Conservation (phyloP, 2,888 invertebrate species). For the Cistogaster globosa region DNA sequence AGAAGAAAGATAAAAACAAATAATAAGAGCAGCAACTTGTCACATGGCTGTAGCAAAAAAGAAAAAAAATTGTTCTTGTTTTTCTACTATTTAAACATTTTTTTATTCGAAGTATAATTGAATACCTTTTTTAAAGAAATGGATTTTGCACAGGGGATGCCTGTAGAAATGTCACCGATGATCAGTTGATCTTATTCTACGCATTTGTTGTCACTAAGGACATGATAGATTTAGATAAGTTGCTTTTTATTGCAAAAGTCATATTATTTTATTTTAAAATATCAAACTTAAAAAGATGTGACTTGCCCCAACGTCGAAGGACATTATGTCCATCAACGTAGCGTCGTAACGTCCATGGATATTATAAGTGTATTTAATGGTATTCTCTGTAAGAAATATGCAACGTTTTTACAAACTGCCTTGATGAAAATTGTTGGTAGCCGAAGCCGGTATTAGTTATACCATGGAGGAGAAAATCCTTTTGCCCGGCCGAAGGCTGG, state of each 20-base stretch:
- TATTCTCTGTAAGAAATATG: too few species aligned
- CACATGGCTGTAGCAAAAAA: conserved; percentile 10
- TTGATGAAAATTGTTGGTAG: too few species aligned
- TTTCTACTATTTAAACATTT: conserved; percentile 38
- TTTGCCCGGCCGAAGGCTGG: too few species aligned
- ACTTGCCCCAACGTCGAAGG: too few species aligned
- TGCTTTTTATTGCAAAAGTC: neutral
- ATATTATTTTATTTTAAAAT: neutral
- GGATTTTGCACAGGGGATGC: neutral
- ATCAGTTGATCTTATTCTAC: conserved; percentile 5
- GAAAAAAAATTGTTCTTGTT: neutral
- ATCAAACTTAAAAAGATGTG: too few species aligned
- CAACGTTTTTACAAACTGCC: too few species aligned
- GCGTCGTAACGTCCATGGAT: too few species aligned
- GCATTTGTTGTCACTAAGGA: neutral
- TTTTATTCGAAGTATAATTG: conserved; percentile 59
- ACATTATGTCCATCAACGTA: too few species aligned
- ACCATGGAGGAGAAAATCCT: too few species aligned
- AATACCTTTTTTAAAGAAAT: conserved; percentile 23
- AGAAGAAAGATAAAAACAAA: neutral
- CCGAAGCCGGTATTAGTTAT: too few species aligned
- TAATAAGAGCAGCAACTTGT: conserved; percentile 32
- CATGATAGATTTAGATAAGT: conserved; percentile 16
- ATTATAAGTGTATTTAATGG: too few species aligned
- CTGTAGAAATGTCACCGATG: conserved; percentile 14